A percentile compares a stretch with the other conserved stretches of the same genome.
These are phyloP conservation scores for Bombus difficillimus DNA, from an alignment of 1,140 invertebrate species.

Conservation along the genomic window DNA sequence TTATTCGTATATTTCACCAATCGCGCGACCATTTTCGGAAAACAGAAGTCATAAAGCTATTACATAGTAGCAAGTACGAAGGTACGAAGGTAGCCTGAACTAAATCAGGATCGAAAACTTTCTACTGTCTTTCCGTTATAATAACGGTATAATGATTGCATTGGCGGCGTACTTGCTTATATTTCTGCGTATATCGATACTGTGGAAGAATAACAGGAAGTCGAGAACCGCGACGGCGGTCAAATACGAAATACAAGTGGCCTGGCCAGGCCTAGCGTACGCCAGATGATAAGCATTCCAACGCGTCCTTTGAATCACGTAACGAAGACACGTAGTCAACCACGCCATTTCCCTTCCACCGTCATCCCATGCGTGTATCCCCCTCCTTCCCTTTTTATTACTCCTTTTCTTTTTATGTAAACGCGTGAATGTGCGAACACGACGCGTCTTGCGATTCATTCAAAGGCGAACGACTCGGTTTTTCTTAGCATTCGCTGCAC, in stretches of 20 bases:
- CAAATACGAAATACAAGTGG: constrained; percentile 49
- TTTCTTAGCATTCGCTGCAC: neutral
- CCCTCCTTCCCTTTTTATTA: no score
- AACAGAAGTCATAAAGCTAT: neutral
- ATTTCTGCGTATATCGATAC: constrained; percentile 46
- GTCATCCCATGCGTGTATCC: neutral
- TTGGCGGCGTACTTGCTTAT: constrained; percentile 10
- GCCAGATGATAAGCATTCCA: constrained; percentile 57
- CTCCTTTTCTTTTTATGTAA: constrained; percentile 1
- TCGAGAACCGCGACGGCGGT: constrained; percentile 52
- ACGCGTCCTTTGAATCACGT: constrained; percentile 54
- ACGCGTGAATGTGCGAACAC: neutral
- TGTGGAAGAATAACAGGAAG: constrained; percentile 56
- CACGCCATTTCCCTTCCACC: constrained; percentile 42
- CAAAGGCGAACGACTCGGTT: neutral
- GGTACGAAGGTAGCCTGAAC: neutral
- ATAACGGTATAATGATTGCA: constrained; percentile 53
- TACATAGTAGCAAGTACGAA: neutral
- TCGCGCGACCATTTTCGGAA: no score
- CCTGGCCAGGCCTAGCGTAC: neutral
- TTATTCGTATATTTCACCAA: neutral
- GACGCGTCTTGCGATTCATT: constrained; percentile 31
- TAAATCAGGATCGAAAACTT: constrained; percentile 47
- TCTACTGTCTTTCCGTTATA: constrained; percentile 53
- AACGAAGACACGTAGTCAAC: constrained; percentile 62